Conservation (phyloP, 2,113 vertebrate genomes). For the Dolichotis patagonum region DNA sequence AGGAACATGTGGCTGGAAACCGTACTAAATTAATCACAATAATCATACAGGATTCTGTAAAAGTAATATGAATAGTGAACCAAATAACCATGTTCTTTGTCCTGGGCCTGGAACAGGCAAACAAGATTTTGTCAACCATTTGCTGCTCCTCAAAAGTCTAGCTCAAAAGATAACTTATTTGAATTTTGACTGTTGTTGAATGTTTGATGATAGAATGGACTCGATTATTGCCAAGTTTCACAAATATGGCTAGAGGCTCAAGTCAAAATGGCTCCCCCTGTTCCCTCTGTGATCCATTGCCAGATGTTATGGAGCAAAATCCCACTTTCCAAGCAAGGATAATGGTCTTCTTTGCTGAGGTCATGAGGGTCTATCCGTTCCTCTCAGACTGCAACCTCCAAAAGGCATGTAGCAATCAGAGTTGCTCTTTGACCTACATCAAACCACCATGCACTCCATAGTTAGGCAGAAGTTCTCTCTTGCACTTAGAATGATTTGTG, state of each 20-base stretch:
- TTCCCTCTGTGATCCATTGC: too few relatives aligned
- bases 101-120: not conserved
- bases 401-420: not conserved
- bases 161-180: not conserved
- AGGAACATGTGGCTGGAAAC: slow-evolving; percentile 2
- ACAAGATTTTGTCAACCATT: not conserved
- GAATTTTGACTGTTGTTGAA: not conserved
- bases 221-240: not conserved
- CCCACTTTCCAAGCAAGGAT: not conserved
- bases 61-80: not conserved
- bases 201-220: not conserved
- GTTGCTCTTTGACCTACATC: not conserved
- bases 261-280: not conserved
- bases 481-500: not conserved
- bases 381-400: not conserved
- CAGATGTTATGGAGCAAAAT: not conserved
- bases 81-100: not conserved
- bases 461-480: not conserved
- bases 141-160: not conserved
- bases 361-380: not conserved
- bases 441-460: not conserved
- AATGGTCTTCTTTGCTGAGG: not conserved
- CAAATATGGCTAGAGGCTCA: not conserved
- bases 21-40: slow-evolving; percentile 27
- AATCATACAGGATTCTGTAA: not conserved